Percentiles rank a stretch among this genome's conserved stretches.
phyloP scores from a whole-genome alignment of 1,140 invertebrate genomes.

The Trachymyrmex cornetzi region DNA sequence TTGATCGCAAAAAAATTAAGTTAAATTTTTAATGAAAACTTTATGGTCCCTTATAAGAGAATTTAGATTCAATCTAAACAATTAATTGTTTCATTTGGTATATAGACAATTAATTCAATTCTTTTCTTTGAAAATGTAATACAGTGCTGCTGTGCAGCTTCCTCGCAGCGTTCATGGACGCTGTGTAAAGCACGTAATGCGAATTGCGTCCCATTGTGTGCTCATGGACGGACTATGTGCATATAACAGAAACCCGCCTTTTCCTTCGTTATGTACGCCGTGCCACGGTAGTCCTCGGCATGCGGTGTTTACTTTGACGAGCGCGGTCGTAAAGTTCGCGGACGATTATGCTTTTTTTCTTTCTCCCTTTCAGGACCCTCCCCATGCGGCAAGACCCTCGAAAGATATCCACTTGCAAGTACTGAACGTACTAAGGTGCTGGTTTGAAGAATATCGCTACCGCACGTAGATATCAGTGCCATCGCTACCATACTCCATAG shows the following conservation, averaged over 20 bases:
- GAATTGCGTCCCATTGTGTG: conserved; percentile 65
- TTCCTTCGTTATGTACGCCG: conserved; percentile 69
- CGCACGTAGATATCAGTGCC: neutral
- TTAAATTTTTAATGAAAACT: neutral
- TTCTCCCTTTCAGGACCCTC: neutral
- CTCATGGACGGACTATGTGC: neutral
- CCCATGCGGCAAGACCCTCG: neutral
- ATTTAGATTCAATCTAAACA: neutral
- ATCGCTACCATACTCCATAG: conserved; percentile 3
- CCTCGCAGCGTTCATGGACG: conserved; percentile 9
- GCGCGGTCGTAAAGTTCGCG: conserved; percentile 76
- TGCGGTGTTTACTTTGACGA: conserved; percentile 81
- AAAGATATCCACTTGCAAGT: conserved; percentile 25
- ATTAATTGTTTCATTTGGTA: conserved; percentile 2
- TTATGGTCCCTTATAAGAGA: neutral
- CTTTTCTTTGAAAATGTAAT: conserved; percentile 19
- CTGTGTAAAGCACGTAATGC: conserved; percentile 55
- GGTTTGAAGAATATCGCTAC: conserved; percentile 17
- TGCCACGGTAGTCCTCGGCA: conserved; percentile 45
- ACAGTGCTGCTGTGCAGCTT: conserved; percentile 2
- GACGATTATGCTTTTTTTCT: conserved; percentile 68
- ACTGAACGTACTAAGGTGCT: neutral
- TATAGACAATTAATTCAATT: conserved; percentile 1
- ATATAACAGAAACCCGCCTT: conserved; percentile 57
- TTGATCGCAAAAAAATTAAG: neutral